These are phyloP conservation scores for Gymnosoma rotundatum DNA, from an alignment of 2,888 invertebrate species.

Conservation along the genomic window DNA sequence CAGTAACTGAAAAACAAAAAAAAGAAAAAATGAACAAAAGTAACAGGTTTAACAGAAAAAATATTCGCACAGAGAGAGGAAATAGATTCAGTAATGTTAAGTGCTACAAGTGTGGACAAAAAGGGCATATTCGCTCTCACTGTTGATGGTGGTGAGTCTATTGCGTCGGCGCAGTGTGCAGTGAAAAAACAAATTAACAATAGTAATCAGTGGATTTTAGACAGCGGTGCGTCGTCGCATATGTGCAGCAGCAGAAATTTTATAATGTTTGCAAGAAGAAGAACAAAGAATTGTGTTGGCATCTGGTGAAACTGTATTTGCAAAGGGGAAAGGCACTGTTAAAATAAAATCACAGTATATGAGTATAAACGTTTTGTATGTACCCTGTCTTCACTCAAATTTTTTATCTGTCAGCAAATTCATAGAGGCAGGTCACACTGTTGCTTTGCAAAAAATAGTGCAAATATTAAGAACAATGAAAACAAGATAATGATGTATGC, in stretches of 20 bases:
- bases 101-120: conserved; percentile 65
- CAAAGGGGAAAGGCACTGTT: not conserved
- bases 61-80: conserved; percentile 1
- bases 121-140: conserved; percentile 61
- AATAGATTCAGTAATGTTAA: conserved; percentile 41
- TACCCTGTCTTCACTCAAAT: conserved; percentile 49
- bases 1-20: too few species aligned
- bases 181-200: conserved; percentile 12
- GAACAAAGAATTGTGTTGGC: conserved; percentile 19
- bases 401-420: too few species aligned
- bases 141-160: conserved; percentile 38
- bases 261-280: conserved; percentile 27
- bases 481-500: not conserved
- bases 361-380: conserved; percentile 44
- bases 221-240: conserved; percentile 50
- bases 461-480: conserved; percentile 44
- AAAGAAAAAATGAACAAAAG: not conserved
- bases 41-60: not conserved
- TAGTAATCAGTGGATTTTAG: too few species aligned
- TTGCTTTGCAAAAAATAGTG: conserved; percentile 43
- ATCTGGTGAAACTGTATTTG: conserved; percentile 37
- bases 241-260: conserved; percentile 38
- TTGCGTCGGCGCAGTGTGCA: conserved; percentile 30
- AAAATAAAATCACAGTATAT: not conserved
- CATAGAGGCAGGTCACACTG: conserved; percentile 48